Percentiles rank a stretch among this genome's conserved stretches.
These are phyloP conservation scores for Drosophila novamexicana DNA, from an alignment of 1,140 invertebrate species.

Conservation along the genomic window DNA sequence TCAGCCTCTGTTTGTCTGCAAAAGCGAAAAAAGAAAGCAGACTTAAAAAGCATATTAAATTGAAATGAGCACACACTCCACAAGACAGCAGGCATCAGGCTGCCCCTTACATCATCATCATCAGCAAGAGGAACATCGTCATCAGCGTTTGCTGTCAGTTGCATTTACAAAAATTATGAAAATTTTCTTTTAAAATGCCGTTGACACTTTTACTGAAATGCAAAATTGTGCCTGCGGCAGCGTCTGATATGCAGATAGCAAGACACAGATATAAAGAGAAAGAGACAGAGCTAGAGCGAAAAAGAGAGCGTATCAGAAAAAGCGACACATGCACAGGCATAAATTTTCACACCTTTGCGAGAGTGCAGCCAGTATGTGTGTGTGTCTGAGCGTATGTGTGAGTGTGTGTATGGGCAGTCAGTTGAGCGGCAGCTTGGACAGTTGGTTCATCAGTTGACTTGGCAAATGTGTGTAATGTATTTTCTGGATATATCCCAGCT, in stretches of 20 bases:
- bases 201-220: conserved; percentile 54
- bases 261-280: conserved; percentile 10
- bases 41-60: conserved; percentile 34
- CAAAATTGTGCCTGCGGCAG: conserved; percentile 40
- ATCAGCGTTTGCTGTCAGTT: conserved; percentile 48
- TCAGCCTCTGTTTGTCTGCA: conserved; percentile 19
- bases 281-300: background rate
- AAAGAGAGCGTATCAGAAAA: background rate
- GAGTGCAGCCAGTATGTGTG: background rate
- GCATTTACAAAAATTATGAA: conserved; percentile 53
- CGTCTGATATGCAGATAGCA: conserved; percentile 35
- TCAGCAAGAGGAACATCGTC: background rate
- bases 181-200: conserved; percentile 50
- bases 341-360: conserved; percentile 40
- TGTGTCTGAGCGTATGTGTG: background rate
- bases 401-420: background rate
- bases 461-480: conserved; percentile 8
- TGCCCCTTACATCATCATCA: conserved; percentile 3
- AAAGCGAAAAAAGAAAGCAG: background rate
- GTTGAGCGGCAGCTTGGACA: conserved; percentile 2
- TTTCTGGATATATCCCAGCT: background rate
- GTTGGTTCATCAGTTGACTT: conserved; percentile 1
- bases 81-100: conserved; percentile 15
- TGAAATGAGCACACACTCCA: conserved; percentile 16
- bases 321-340: conserved; percentile 20